These are phyloP conservation scores for Esox niger DNA, from an alignment of 2,113 vertebrate species.

Conservation along the genomic window DNA sequence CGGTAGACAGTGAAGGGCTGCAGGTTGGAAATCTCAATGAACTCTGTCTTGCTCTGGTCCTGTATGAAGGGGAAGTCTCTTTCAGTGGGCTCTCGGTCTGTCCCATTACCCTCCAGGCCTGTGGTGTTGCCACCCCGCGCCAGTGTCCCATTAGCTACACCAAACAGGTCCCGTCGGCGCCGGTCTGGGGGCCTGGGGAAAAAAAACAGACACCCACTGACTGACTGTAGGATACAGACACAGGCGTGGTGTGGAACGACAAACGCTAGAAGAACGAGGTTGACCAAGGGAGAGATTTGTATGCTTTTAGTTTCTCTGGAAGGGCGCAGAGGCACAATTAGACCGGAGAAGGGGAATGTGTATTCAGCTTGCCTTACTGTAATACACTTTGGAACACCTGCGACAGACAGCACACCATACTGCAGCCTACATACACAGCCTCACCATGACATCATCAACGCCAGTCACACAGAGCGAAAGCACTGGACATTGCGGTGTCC, in stretches of 20 bases:
- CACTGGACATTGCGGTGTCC: background rate
- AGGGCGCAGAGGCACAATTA: background rate
- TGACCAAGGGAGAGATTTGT: background rate
- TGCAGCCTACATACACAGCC: background rate
- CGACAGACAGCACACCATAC: background rate
- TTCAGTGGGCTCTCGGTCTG: slow-evolving; percentile 74
- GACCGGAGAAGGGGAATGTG: background rate
- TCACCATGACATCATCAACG: slow-evolving; percentile 2
- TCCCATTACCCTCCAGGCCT: slow-evolving; percentile 70
- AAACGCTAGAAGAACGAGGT: background rate
- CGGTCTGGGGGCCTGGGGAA: slow-evolving; percentile 78
- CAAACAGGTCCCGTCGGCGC: slow-evolving; percentile 83
- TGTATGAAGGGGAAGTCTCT: slow-evolving; percentile 85
- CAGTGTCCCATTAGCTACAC: slow-evolving; percentile 79
- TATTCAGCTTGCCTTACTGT: background rate
- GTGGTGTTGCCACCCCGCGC: slow-evolving; percentile 62
- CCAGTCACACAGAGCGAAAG: background rate
- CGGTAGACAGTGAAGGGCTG: slow-evolving; percentile 92
- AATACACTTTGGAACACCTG: background rate
- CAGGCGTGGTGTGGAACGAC: background rate
- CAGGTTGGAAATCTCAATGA: slow-evolving; percentile 83
- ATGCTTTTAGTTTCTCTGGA: background rate
- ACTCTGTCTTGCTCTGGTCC: slow-evolving; percentile 78
- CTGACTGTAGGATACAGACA: background rate
- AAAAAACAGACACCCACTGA: slow-evolving; percentile 2